phyloP scores from a whole-genome alignment of 2,797 vertebrate species.

The Octomys mimax region DNA sequence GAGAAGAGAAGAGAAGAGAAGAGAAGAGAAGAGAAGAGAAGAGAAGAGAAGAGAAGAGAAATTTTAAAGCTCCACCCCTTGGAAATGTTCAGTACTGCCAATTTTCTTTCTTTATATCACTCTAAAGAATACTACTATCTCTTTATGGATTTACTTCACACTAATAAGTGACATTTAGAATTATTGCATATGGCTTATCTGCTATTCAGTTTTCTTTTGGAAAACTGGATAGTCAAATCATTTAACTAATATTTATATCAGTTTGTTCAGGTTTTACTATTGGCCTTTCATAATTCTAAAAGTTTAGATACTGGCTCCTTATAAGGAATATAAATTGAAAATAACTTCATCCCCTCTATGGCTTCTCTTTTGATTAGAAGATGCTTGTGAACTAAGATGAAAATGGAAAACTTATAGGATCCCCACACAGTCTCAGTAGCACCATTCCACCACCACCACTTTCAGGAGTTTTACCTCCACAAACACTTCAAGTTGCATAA shows the following conservation, averaged over 20 bases:
- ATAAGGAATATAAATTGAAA: background rate
- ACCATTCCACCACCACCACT: too few relatives aligned
- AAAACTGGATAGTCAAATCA: background rate
- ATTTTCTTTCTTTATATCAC: conserved; percentile 17
- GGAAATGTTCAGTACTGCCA: background rate
- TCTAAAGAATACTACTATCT: background rate
- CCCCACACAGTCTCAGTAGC: background rate
- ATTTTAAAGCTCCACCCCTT: background rate
- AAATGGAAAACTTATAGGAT: background rate
- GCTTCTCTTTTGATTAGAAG: conserved; percentile 29
- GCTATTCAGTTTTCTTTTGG: background rate
- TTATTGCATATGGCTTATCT: background rate
- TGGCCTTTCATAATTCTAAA: background rate
- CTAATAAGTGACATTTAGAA: conserved; percentile 33
- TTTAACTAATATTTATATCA: background rate
- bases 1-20: too few relatives aligned
- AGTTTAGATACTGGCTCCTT: background rate
- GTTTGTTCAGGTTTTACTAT: background rate
- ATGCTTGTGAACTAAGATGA: background rate
- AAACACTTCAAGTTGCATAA: background rate
- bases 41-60: background rate
- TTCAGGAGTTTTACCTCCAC: background rate
- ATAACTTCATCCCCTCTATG: background rate
- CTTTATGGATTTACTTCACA: background rate
- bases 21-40: too few relatives aligned